These are phyloP conservation scores for Lacerta agilis DNA, from an alignment of 2,797 vertebrate genomes.

Conservation along the genomic window DNA sequence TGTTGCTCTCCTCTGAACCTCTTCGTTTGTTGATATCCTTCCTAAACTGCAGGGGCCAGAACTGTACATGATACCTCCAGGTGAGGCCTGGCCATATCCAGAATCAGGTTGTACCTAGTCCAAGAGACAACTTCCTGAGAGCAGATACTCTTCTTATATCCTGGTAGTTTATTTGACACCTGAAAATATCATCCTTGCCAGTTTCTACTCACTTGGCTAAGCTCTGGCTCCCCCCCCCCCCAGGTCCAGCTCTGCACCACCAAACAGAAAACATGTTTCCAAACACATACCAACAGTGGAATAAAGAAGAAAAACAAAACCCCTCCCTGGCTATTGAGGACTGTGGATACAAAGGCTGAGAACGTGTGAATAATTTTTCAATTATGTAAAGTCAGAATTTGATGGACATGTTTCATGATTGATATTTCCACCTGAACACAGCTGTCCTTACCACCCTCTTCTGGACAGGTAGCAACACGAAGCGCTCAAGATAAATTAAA, in stretches of 20 bases:
- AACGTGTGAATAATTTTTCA: neutral
- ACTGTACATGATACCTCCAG: neutral
- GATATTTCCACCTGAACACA: conserved; percentile 11
- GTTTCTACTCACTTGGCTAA: neutral
- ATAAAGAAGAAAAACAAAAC: too few species aligned
- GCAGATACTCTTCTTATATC: neutral
- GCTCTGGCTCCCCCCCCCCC: neutral
- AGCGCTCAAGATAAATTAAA: conserved; percentile 17
- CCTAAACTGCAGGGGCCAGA: neutral
- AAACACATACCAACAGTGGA: neutral
- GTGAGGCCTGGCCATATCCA: neutral
- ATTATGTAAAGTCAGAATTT: conserved; percentile 12
- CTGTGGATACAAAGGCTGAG: neutral
- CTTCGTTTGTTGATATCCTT: neutral
- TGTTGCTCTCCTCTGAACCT: neutral
- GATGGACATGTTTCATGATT: conserved; percentile 27
- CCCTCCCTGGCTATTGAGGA: neutral
- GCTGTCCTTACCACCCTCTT: conserved; percentile 4
- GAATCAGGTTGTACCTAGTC: neutral
- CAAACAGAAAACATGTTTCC: neutral
- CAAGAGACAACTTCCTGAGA: neutral
- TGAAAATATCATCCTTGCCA: neutral
- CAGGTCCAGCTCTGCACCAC: neutral
- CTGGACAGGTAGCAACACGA: conserved; percentile 11
- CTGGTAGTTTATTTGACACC: neutral